Evolutionary conservation across 2,888 invertebrate species (phyloP), one percentile per base, ranked within the genome.

Genomic region (Agrochola lychnidis): DNA sequence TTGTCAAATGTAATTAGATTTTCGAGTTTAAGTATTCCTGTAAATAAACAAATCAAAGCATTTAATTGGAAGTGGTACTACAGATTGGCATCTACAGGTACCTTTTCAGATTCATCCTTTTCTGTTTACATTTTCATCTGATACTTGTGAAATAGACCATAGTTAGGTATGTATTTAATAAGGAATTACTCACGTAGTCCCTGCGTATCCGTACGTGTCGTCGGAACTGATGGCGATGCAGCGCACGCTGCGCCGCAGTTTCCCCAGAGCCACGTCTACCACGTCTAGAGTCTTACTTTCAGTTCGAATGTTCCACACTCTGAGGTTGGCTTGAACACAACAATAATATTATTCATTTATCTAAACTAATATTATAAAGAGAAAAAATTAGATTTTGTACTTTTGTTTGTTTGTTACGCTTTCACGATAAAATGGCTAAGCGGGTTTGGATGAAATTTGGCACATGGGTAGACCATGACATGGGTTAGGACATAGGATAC

Each of bases 131-230:
- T 64, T 25, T 45, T 45, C 10, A 45, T 25, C 1, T 10, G 10
- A 45, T 19, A 45, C 3, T 45, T 64, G 19, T 12, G 66, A 25
- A 64, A 64, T 10, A 12, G 64, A 63, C 16, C 42, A 30, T 30
- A 30, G 30, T 30, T 22, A 40, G 7, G 30, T 36, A 22, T 6
- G 7, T 22, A 63, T 36, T n/a, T 14, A 40, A 9, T n/a, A 19
- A n/a, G 51, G 5, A 40, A 22, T 16, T 3, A 91, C 99, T 53
- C 98, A 99, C 90, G 99, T 98, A 22, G 99, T 99, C 10, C 99
- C 99, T 85, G 99, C 98, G 92, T 98, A 98, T 67, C 98, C 98
- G 80, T 97, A 97, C 66, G 97, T 97, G 91, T 99, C 99, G 59
- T 97, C 97, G 7, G 95, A 95, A 88, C 97, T 98, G 73, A 98